Percentiles rank a stretch among this genome's conserved stretches.
These are phyloP conservation scores for Caligus rogercresseyi DNA, from an alignment of 1,140 invertebrate genomes.

Conservation along the genomic window DNA sequence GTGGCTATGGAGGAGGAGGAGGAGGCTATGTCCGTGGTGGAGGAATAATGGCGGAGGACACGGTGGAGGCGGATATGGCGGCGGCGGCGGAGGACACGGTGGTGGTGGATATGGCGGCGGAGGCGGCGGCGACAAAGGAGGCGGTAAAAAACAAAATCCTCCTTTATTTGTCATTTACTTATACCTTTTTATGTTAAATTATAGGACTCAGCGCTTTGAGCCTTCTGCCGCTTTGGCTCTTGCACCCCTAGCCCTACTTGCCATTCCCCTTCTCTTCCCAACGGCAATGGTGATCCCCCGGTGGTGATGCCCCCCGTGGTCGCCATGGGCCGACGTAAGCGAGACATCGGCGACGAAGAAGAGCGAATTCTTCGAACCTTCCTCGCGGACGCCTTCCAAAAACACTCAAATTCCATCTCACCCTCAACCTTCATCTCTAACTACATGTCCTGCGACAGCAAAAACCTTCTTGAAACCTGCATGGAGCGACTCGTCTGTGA, in stretches of 20 bases:
- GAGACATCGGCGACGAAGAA: not conserved
- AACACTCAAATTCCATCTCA: not conserved
- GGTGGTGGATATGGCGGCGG: not conserved
- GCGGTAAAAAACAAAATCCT: not conserved
- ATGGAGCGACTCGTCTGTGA: not conserved
- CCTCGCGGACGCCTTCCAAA: not conserved
- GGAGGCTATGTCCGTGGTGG: not conserved
- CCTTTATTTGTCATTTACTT: not conserved
- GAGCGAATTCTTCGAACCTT: not conserved
- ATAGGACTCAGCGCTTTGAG: not conserved
- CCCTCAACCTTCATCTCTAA: not conserved
- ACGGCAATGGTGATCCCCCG: not conserved
- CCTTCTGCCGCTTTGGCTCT: not conserved
- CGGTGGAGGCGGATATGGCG: not conserved
- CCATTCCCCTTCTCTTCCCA: not conserved
- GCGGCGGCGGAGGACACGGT: not conserved
- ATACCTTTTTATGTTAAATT: not conserved
- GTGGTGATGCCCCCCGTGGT: not conserved
- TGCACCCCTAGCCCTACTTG: not conserved
- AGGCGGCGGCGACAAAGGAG: not conserved
- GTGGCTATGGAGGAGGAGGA: not conserved
- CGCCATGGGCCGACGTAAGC: not conserved
- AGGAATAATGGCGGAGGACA: not conserved
- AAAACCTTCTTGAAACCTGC: not conserved
- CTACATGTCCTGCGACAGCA: not conserved